Evolutionary conservation across 2,113 vertebrate genomes (phyloP).

Genomic region (Lepus americanus): DNA sequence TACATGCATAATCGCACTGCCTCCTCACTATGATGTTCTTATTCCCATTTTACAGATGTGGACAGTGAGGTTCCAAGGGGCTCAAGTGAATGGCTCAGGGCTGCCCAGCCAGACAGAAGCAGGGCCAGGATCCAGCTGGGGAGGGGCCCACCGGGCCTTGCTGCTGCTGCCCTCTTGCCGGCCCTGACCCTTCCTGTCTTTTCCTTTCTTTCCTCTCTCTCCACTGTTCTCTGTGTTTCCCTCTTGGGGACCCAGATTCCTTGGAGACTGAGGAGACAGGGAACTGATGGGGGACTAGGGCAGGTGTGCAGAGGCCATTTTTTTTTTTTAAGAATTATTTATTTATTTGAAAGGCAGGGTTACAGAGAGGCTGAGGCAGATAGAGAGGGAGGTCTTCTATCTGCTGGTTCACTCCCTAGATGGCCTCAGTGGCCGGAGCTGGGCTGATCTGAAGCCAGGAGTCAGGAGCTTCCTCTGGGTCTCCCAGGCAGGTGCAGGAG

Average conservation of each 20-base stretch:
- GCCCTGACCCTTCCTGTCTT: background rate
- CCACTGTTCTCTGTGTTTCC: background rate
- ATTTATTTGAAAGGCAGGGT: too few species aligned
- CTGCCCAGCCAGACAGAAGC: background rate
- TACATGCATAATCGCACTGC: background rate
- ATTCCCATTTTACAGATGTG: background rate
- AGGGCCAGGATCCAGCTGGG: background rate
- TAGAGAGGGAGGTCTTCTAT: too few species aligned
- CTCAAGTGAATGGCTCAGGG: background rate
- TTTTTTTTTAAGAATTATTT: background rate
- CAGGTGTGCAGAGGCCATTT: background rate
- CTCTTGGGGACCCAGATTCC: background rate
- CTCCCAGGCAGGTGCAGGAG: too few species aligned
- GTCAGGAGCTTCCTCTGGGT: too few species aligned
- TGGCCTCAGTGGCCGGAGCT: too few species aligned
- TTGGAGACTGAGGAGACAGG: background rate
- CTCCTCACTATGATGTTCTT: background rate
- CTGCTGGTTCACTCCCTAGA: too few species aligned
- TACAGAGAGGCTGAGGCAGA: too few species aligned
- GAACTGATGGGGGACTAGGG: background rate
- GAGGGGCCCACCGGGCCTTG: background rate
- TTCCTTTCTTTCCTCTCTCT: background rate
- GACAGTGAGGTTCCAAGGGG: background rate
- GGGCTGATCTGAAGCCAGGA: too few species aligned
- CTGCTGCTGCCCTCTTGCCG: background rate